These are phyloP conservation scores for Melieria omissa DNA, from an alignment of 2,888 invertebrate genomes.

Conservation along the genomic window DNA sequence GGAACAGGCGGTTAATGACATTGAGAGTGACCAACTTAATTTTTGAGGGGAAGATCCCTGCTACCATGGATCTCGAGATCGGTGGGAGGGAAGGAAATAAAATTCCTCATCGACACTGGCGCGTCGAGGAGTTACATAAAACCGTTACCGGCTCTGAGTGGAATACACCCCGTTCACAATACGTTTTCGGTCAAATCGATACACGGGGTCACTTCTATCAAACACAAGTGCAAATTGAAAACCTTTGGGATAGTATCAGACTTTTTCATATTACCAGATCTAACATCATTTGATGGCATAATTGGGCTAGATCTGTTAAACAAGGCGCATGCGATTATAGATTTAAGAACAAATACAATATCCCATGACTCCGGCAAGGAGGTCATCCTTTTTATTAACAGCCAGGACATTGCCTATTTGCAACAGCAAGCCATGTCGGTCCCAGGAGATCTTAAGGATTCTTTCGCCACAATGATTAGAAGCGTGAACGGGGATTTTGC, in stretches of 20 bases:
- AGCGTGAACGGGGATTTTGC: slow-evolving; percentile 27
- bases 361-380: slow-evolving; percentile 20
- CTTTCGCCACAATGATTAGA: slow-evolving; percentile 24
- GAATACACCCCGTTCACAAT: slow-evolving; percentile 7
- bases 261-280: slow-evolving; percentile 33
- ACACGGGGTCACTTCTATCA: too few relatives aligned
- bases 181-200: too few relatives aligned
- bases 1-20: not conserved
- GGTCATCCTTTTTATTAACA: slow-evolving; percentile 29
- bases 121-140: slow-evolving; percentile 42
- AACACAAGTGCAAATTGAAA: slow-evolving; percentile 22
- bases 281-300: slow-evolving; percentile 28
- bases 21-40: slow-evolving; percentile 26
- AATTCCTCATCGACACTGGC: slow-evolving; percentile 38
- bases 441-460: slow-evolving; percentile 8
- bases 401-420: slow-evolving; percentile 17
- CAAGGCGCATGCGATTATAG: slow-evolving; percentile 17
- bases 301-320: slow-evolving; percentile 32
- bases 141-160: slow-evolving; percentile 26
- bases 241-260: slow-evolving; percentile 32
- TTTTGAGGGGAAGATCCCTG: slow-evolving; percentile 40
- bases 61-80: slow-evolving; percentile 33
- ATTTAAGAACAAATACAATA: slow-evolving; percentile 22
- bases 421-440: slow-evolving; percentile 1
- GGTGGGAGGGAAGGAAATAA: slow-evolving; percentile 32